Conservation (phyloP, 2,113 vertebrate species). For the Brachyistius frenatus region DNA sequence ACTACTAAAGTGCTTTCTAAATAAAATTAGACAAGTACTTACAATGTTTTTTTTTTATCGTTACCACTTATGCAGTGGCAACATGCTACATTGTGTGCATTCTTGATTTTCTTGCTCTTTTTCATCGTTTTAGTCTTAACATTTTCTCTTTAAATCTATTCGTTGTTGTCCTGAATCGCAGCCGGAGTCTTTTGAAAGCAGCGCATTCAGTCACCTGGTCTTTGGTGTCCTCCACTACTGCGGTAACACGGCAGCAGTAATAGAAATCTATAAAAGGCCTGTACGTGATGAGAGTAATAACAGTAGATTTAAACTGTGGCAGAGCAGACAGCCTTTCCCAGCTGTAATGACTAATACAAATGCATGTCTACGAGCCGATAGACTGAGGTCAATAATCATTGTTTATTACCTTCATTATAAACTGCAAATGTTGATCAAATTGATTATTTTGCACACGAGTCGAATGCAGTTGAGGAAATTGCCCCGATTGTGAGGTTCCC, state of each 20-base stretch:
- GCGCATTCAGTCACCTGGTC: conserved; percentile 51
- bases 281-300: conserved; percentile 75
- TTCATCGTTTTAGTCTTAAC: conserved; percentile 1
- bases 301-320: conserved; percentile 75
- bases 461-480: conserved; percentile 31
- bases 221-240: conserved; percentile 50
- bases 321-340: conserved; percentile 49
- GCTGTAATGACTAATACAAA: conserved; percentile 71
- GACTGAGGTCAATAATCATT: conserved; percentile 69
- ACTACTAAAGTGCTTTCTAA: not conserved
- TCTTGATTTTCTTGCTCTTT: conserved; percentile 8
- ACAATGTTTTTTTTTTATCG: not conserved
- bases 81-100: not conserved
- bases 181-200: conserved; percentile 39
- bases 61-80: not conserved
- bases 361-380: conserved; percentile 62
- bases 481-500: conserved; percentile 20
- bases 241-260: conserved; percentile 64
- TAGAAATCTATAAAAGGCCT: conserved; percentile 72
- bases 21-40: not conserved
- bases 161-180: conserved; percentile 16
- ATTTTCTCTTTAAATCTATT: conserved; percentile 27
- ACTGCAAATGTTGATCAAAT: conserved; percentile 63
- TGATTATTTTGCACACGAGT: conserved; percentile 54
- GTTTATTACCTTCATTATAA: conserved; percentile 69